Evolutionary conservation across 1,140 invertebrate species (phyloP), one percentile per base, ranked within the genome.

Genomic region (Dryas iulia): DNA sequence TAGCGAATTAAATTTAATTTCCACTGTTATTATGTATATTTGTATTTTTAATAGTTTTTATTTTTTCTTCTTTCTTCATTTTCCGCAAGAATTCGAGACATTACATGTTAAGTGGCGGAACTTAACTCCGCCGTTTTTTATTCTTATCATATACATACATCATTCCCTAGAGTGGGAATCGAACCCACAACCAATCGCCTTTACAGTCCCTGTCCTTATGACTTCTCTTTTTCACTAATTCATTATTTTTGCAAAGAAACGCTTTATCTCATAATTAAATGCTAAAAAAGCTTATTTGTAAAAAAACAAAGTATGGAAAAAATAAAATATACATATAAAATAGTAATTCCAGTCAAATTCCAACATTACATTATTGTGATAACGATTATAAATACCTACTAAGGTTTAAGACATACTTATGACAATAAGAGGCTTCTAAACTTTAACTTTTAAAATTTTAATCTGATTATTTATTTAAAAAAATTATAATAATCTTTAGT

Each of bases 341-440:
- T 47, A 21, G 39, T 47, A 47, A 47, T 47, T 47, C 39, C 39
- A 47, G 14, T 47, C 39, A 47, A 47, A 47, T 47, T 47, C 39
- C 39, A 47, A 47, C 18, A 47, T 47, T 47, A 47, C 39, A 47
- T 47, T 47, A 47, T 47, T 47, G 21, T 11, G 39, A 47, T 47
- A 47, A 47, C 39, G 39, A 47, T 47, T 47, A 47, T 47, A 18
- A 18, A 53, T 62, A 62, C n/a, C 10, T 47, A 53, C 21, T 21
- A 53, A 47, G 25, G 39, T 61, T 60, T 54, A 62, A 11, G 14
- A 54, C 2, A 59, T 28, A n/a, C 4, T 30, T 47, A 47, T 18
- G 18, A 21, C 1, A 14, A 10, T 47, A 18, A 10, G 7, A 21
- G 39, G 39, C 21, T 47, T 47, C 39, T 47, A 47, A 47, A 47